A percentile compares a stretch with the other conserved stretches of the same genome.
phyloP scores from a whole-genome alignment of 2,888 invertebrate genomes.

The Mesorhabditis belari region DNA sequence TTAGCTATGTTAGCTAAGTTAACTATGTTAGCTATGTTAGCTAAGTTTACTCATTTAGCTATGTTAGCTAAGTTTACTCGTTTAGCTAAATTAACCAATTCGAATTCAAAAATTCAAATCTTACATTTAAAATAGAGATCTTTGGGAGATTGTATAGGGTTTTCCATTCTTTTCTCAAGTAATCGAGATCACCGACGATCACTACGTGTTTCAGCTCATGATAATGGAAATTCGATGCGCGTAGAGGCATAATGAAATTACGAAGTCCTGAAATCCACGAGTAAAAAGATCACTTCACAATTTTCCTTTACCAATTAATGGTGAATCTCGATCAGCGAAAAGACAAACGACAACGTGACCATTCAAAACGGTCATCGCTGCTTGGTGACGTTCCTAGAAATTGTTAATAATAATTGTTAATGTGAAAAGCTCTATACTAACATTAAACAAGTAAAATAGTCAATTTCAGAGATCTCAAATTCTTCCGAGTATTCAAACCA shows the following conservation, averaged over 20 bases:
- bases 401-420: not conserved
- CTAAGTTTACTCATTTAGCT: no score
- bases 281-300: not conserved
- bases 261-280: conserved; percentile 64
- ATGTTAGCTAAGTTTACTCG: no score
- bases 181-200: conserved; percentile 97
- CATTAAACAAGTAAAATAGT: no score
- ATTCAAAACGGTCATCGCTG: conserved; percentile 96
- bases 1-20: no score
- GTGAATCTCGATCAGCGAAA: conserved; percentile 97
- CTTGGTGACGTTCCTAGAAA: conserved; percentile 88
- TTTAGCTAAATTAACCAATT: no score
- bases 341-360: conserved; percentile 98
- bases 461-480: no score
- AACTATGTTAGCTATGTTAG: no score
- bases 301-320: conserved; percentile 68
- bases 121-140: conserved; percentile 93
- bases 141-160: conserved; percentile 99
- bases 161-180: conserved; percentile 94
- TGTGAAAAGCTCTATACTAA: no score
- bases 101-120: conserved; percentile 43
- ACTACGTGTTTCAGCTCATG: conserved; percentile 99
- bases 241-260: conserved; percentile 96
- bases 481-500: no score
- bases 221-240: conserved; percentile 99